Evolutionary conservation across 2,888 invertebrate species (phyloP).

Genomic region (Fragum whitleyi): DNA sequence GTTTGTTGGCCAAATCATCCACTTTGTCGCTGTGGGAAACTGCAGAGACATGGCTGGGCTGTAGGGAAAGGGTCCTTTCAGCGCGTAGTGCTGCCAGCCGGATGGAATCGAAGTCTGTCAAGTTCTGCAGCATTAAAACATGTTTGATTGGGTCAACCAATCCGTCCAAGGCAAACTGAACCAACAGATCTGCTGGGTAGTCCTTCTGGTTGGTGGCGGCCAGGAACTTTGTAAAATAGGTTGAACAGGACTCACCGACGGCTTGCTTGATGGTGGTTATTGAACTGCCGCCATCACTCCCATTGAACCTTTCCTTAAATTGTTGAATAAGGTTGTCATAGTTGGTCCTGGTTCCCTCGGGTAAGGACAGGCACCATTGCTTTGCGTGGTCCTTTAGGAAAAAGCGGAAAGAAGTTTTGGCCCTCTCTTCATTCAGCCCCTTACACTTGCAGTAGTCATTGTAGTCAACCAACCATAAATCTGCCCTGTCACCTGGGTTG

Average conservation of each 20-base stretch:
- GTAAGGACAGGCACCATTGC: conserved; percentile 27
- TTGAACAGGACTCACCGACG: background rate
- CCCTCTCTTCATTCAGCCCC: background rate
- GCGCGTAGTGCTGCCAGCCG: conserved; percentile 9
- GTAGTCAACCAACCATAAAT: background rate
- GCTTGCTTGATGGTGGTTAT: conserved; percentile 5
- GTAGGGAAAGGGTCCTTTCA: conserved; percentile 11
- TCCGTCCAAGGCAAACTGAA: conserved; percentile 10
- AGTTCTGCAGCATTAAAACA: conserved; percentile 34
- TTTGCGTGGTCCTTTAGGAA: conserved; percentile 30
- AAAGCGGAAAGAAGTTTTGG: background rate
- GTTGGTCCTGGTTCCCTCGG: background rate
- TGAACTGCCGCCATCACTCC: conserved; percentile 11
- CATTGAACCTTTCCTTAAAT: conserved; percentile 19
- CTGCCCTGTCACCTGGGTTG: conserved; percentile 1
- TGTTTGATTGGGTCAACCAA: background rate
- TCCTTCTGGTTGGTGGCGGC: conserved; percentile 19
- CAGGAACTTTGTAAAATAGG: conserved; percentile 27
- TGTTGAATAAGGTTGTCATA: background rate
- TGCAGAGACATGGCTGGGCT: background rate
- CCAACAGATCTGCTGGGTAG: background rate
- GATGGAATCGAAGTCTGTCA: background rate
- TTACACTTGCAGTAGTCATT: background rate
- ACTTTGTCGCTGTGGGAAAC: background rate
- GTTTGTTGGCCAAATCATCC: background rate